Base-by-base conservation (phyloP, 2,888 invertebrate genomes). In the Ophioninae sp. region DNA sequence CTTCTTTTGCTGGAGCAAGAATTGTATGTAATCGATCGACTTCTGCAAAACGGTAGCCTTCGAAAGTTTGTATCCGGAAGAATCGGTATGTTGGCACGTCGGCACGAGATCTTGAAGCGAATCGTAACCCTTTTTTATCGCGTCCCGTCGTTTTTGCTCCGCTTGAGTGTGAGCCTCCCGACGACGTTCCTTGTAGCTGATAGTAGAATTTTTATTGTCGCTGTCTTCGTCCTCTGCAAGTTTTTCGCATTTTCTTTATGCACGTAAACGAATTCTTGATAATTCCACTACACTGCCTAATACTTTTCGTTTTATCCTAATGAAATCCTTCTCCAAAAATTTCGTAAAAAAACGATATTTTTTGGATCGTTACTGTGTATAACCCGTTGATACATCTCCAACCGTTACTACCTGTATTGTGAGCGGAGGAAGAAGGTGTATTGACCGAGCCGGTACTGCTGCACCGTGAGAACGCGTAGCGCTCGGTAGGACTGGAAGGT, bases 91-190 rank as follows among this genome's bases (percentile, higher is more conserved):
- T 91, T 98, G 98, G 90, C 99, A 99, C 76, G 97, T 98, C 0
- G 99, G 99, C 13, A 99, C 98, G 85, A 99, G 93, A 89, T 97
- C 97, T 93, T 98, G 98, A 22, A 99, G 94, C 2, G 97, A 97
- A 93, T 99, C 98, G 92, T 99, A 99, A 0, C 99, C 99, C 93
- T 98, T 98, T 93, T 99, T 99, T 85, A 99, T 99, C 1, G 99
- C 98, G 95, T 99, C 99, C 90, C 99, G 95, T 86, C 99, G 94
- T 92, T 99, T 99, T 93, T 99, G 99, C 93, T 99, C 99, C 2
- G 99, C 99, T 94, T 98, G 96, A 0, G 99, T 99, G 91, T 99
- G 99, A 6, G 99, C 99, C 93, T 99, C 98, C 85, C 99, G 94
- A 77, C 99, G 95, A 58, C 99, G 94, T 90, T 99, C 98, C 92